Conservation (phyloP, 2,888 invertebrate genomes). For the Heliothis peltigera region DNA sequence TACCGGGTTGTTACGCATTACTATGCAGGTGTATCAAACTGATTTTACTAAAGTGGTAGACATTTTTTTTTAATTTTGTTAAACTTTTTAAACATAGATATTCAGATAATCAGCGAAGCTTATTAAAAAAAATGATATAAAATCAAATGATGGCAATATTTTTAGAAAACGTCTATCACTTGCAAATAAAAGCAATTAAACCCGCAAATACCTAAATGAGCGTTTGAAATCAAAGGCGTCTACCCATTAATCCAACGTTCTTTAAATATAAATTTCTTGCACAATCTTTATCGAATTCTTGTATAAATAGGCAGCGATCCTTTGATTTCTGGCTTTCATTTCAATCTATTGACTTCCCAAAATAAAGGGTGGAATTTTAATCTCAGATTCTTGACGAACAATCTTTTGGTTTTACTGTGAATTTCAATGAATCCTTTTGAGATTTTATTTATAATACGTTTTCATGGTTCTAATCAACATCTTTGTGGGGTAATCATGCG, state of each 20-base stretch:
- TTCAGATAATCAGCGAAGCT: no score
- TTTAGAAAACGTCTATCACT: no score
- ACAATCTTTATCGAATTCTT: conserved; percentile 68
- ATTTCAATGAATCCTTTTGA: conserved; percentile 42
- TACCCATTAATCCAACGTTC: conserved; percentile 28
- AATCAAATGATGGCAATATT: no score
- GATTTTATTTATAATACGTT: conserved; percentile 53
- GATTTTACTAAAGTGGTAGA: not conserved
- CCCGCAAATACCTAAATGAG: conserved; percentile 19
- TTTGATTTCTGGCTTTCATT: conserved; percentile 79
- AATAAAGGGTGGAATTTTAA: conserved; percentile 81
- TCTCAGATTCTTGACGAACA: conserved; percentile 70
- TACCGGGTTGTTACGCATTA: not conserved
- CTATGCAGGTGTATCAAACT: not conserved
- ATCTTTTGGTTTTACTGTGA: conserved; percentile 63
- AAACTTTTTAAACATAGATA: not conserved
- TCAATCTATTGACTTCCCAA: conserved; percentile 78
- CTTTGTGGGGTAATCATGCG: conserved; percentile 32
- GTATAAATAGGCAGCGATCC: conserved; percentile 65
- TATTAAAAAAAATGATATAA: no score
- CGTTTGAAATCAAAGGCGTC: conserved; percentile 34
- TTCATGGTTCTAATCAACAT: conserved; percentile 49
- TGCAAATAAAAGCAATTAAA: conserved; percentile 2
- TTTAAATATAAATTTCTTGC: conserved; percentile 48
- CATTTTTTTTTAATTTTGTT: not conserved